Conservation (phyloP, 2,888 invertebrate species). For the Polymixis lichenea region DNA sequence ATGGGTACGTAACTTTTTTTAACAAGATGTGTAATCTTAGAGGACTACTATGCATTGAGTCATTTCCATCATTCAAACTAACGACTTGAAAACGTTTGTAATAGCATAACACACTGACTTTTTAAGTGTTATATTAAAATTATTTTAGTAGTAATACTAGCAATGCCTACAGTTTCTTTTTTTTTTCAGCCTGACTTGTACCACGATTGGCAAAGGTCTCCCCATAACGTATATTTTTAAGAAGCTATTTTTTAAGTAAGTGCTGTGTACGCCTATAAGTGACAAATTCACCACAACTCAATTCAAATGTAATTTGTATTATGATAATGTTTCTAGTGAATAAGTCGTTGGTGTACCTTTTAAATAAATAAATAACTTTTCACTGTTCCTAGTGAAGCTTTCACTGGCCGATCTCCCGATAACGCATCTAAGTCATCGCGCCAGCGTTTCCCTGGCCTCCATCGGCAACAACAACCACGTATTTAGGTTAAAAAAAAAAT, state of each 20-base stretch:
- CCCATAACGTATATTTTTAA: too few relatives aligned
- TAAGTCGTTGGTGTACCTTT: too few relatives aligned
- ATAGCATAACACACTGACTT: constrained; percentile 3
- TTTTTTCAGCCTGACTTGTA: neutral
- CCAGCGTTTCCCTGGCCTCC: neutral
- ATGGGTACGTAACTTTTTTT: constrained; percentile 47
- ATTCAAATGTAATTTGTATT: too few relatives aligned
- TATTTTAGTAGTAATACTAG: neutral
- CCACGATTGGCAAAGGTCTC: neutral
- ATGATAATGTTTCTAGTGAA: too few relatives aligned
- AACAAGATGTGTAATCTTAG: constrained; percentile 39
- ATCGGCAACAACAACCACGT: neutral
- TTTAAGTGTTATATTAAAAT: neutral
- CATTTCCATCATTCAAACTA: constrained; percentile 53
- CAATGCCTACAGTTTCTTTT: neutral
- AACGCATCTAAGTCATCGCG: neutral
- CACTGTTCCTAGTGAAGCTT: neutral
- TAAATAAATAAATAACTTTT: too few relatives aligned
- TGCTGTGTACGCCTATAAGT: too few relatives aligned
- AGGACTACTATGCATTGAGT: constrained; percentile 21
- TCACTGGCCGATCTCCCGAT: too few relatives aligned
- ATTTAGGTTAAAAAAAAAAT: neutral
- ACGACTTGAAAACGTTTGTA: constrained; percentile 37
- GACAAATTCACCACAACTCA: too few relatives aligned
- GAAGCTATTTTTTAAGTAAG: too few relatives aligned